Evolutionary conservation across 2,797 vertebrate genomes (phyloP).

Genomic region (Silurus aristotelis): DNA sequence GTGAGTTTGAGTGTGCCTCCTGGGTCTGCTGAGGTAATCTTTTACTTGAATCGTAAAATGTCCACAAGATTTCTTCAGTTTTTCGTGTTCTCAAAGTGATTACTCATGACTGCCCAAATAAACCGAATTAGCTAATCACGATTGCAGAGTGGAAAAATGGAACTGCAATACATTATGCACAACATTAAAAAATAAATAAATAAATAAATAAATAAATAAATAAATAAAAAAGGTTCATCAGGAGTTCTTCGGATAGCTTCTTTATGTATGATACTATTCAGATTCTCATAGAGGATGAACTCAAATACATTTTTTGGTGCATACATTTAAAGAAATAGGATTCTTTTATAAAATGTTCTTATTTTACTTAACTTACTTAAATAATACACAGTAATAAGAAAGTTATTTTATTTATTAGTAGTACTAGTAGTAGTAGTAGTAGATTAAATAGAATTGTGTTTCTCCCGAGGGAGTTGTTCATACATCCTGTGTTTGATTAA

Average conservation of each 20-base stretch:
- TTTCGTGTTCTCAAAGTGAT: background rate
- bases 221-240: no score
- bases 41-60: background rate
- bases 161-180: background rate
- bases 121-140: background rate
- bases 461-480: conserved; percentile 5
- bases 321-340: background rate
- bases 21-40: conserved; percentile 2
- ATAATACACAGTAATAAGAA: background rate
- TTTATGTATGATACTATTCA: background rate
- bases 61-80: background rate
- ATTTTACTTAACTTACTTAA: background rate
- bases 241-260: background rate
- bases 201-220: no score
- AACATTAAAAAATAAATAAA: background rate
- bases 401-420: background rate
- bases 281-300: background rate
- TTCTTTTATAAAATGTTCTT: background rate
- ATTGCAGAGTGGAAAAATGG: background rate
- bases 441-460: background rate
- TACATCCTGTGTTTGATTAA: background rate
- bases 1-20: conserved; percentile 37
- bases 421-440: background rate
- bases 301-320: background rate
- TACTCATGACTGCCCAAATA: background rate